A percentile compares a stretch with the other conserved stretches of the same genome.
These are phyloP conservation scores for Erpetoichthys calabaricus DNA, from an alignment of 2,797 vertebrate species.

Conservation along the genomic window DNA sequence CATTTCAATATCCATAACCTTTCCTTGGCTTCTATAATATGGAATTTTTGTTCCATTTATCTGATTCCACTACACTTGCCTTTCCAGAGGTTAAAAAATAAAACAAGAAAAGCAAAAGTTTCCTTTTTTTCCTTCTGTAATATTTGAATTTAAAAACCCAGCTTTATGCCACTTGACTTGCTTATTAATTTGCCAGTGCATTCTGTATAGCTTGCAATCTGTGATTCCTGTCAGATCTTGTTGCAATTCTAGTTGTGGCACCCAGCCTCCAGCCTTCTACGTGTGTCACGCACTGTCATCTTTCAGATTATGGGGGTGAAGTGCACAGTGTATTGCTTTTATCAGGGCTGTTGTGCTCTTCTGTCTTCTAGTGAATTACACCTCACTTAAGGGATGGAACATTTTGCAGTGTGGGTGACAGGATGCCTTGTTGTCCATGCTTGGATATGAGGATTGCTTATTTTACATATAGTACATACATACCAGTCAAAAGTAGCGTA, in stretches of 20 bases:
- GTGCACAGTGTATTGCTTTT: background rate
- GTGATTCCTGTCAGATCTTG: constrained; percentile 15
- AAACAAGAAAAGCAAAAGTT: background rate
- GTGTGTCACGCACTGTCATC: background rate
- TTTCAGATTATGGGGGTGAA: background rate
- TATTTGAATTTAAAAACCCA: background rate
- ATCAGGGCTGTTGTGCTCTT: background rate
- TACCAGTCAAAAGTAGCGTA: too few relatives aligned
- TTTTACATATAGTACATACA: too few relatives aligned
- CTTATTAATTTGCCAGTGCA: constrained; percentile 9
- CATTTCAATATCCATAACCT: too few relatives aligned
- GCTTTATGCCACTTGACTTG: constrained; percentile 4
- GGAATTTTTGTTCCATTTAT: too few relatives aligned
- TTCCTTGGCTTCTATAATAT: too few relatives aligned
- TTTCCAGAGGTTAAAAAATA: too few relatives aligned
- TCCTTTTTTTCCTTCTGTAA: background rate
- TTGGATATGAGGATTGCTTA: too few relatives aligned
- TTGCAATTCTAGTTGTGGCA: constrained; percentile 3
- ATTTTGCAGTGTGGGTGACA: too few relatives aligned
- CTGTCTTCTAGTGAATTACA: too few relatives aligned
- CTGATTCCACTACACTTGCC: too few relatives aligned
- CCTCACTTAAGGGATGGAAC: too few relatives aligned
- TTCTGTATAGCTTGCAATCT: constrained; percentile 17
- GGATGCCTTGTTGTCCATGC: too few relatives aligned
- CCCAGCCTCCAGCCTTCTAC: background rate